Base-by-base conservation (phyloP, 2,888 invertebrate species). In the Theretra japonica region DNA sequence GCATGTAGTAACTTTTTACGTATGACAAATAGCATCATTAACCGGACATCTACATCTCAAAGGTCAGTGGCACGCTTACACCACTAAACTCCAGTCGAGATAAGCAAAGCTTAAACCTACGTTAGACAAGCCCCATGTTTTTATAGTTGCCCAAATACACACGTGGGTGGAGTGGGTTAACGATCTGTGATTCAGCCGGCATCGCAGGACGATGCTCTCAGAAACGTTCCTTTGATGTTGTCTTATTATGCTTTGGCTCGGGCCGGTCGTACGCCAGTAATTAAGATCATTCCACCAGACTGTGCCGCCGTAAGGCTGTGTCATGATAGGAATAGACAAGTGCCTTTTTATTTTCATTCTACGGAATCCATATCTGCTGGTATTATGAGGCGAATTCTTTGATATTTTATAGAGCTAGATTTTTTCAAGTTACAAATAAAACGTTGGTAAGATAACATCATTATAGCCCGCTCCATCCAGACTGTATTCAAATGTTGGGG, bases 111-210 rank as follows among this genome's bases (percentile, higher is more conserved):
- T 75, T 76, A 78, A 79, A 72, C 28, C 28, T 28, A 5, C 4
- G 60, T 72, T 69, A 74, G 59, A 60, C 58, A 69, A 53, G 60
- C 28, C 48, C 60, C 69, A 69, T 60, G 60, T 60, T 70, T 58
- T 48, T 73, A 59, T 69, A 21, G 68, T 69, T 73, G 79, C 80
- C 75, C 77, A 80, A 83, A 80, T 78, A 79, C 74, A 77, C 79
- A 80, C 82, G 90, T 90, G 84, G 90, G 90, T 82, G 85, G 87
- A 85, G 82, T 88, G 78, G 90, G 90, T 86, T 90, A 88, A 89
- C 85, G 90, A 85, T 87, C 88, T 80, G 77, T 89, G 89, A 89
- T 85, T 89, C 87, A 87, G 80, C 83, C 74, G 77, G 79, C 65
- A 17, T 48, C 65, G 79, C 74, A 83, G 85, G 81, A 82, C 84